phyloP scores from a whole-genome alignment of 2,888 invertebrate species.

The Minunthozetes semirufus region DNA sequence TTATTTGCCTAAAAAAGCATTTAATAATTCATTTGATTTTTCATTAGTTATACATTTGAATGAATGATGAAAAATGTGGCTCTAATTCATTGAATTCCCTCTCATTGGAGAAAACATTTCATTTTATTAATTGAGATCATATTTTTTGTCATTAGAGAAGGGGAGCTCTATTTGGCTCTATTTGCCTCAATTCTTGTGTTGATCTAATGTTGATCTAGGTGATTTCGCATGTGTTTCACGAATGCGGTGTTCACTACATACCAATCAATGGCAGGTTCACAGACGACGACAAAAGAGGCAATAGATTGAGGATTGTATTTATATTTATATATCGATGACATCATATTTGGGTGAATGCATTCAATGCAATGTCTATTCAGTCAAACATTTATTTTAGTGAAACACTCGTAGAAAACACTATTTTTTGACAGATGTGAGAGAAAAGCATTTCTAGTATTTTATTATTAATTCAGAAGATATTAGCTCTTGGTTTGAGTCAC shows the following conservation, averaged over 20 bases:
- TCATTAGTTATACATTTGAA: conserved; percentile 17
- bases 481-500: background rate
- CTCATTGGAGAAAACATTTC: background rate
- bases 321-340: background rate
- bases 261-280: too few relatives aligned
- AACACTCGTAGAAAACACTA: background rate
- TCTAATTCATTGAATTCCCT: background rate
- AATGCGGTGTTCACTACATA: too few relatives aligned
- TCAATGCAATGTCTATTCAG: conserved; percentile 2
- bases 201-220: too few relatives aligned
- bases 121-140: conserved; percentile 10
- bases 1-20: background rate
- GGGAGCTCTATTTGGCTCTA: too few relatives aligned
- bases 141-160: background rate
- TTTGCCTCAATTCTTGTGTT: too few relatives aligned
- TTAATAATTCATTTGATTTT: conserved; percentile 18
- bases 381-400: background rate
- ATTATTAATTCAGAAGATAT: conserved; percentile 23
- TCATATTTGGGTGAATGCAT: background rate
- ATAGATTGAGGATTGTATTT: too few relatives aligned
- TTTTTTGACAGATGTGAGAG: background rate
- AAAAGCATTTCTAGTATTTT: conserved; percentile 11
- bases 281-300: too few relatives aligned
- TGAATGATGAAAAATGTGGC: background rate
- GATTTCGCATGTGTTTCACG: too few relatives aligned